Conservation (phyloP, 2,888 invertebrate genomes). For the Salpingus planirostris region DNA sequence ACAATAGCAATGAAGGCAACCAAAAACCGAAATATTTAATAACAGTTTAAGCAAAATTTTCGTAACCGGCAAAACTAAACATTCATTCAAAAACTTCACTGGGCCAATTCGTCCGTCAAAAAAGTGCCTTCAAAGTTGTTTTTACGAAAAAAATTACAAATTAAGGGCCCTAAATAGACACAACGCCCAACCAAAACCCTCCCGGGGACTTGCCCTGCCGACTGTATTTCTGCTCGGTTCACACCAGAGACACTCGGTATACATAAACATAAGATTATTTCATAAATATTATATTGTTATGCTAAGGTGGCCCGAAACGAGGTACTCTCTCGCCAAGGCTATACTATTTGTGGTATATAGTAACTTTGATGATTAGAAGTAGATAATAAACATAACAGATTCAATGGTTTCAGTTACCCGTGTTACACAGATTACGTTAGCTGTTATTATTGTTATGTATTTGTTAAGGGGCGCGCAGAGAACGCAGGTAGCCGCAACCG, state of each 20-base stretch:
- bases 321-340: conserved; percentile 29
- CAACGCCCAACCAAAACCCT: conserved; percentile 57
- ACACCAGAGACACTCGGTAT: conserved; percentile 46
- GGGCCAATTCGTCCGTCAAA: conserved; percentile 92
- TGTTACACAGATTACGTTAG: conserved; percentile 41
- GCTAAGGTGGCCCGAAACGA: conserved; percentile 40
- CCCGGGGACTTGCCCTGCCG: conserved; percentile 37
- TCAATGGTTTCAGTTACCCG: conserved; percentile 45
- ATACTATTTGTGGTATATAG: conserved; percentile 46
- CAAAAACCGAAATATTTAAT: conserved; percentile 43
- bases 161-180: conserved; percentile 84
- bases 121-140: conserved; percentile 93
- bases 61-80: conserved; percentile 40
- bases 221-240: conserved; percentile 35
- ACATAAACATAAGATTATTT: conserved; percentile 44
- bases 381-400: conserved; percentile 44
- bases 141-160: conserved; percentile 74
- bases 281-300: conserved; percentile 46
- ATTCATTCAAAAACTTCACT: conserved; percentile 63
- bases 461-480: conserved; percentile 33
- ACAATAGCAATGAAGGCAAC: conserved; percentile 78
- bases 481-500: conserved; percentile 18
- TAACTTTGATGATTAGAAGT: conserved; percentile 45
- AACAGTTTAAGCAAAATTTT: conserved; percentile 36
- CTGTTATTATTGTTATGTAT: conserved; percentile 45